phyloP scores from a whole-genome alignment of 2,113 vertebrate genomes.

The Xiphophorus couchianus region DNA sequence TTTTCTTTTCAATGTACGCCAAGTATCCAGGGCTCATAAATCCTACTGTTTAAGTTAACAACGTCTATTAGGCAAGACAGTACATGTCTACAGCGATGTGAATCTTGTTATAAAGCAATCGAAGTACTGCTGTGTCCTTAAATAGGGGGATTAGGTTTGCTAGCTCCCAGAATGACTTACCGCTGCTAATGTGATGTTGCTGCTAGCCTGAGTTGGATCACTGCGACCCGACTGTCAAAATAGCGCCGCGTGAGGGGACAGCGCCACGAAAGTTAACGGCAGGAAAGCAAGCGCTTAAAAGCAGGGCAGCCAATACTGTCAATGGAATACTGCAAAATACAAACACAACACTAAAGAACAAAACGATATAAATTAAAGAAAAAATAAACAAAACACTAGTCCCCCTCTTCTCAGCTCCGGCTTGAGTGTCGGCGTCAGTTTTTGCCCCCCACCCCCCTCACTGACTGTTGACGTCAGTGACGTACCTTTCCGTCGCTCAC shows the following conservation, averaged over 20 bases:
- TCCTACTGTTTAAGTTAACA: neutral
- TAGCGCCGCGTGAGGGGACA: constrained; percentile 73
- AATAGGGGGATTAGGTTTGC: constrained; percentile 38
- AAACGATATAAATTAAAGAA: constrained; percentile 68
- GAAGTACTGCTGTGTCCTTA: constrained; percentile 38
- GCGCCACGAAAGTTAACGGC: constrained; percentile 45
- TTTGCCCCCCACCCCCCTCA: constrained; percentile 35
- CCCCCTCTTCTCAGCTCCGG: constrained; percentile 63
- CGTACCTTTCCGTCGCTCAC: constrained; percentile 35
- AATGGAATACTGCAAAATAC: constrained; percentile 12
- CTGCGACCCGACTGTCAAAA: constrained; percentile 78
- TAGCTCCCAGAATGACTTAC: constrained; percentile 71
- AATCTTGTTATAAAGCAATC: constrained; percentile 7
- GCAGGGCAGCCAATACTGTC: neutral
- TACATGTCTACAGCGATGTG: neutral
- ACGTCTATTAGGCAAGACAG: neutral
- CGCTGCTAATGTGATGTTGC: constrained; percentile 68
- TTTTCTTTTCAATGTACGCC: constrained; percentile 53
- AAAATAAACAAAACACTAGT: constrained; percentile 74
- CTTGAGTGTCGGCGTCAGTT: constrained; percentile 69
- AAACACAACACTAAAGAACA: constrained; percentile 60
- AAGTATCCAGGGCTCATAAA: constrained; percentile 9
- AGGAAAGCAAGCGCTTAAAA: constrained; percentile 21
- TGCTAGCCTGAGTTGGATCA: constrained; percentile 65
- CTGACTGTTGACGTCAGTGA: constrained; percentile 66